phyloP scores from a whole-genome alignment of 1,140 invertebrate species.

The Zaprionus vittiger region DNA sequence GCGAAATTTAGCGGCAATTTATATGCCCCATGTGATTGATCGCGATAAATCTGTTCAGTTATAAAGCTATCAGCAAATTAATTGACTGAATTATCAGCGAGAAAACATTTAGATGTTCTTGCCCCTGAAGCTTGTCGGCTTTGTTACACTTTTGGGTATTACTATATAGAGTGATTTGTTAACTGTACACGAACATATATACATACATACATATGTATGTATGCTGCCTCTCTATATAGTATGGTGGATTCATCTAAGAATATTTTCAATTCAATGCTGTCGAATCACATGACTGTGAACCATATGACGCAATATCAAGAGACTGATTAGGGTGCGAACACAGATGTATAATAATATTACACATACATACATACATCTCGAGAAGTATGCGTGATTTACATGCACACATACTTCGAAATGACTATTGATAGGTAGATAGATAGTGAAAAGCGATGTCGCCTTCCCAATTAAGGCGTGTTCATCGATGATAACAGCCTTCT shows the following conservation, averaged over 20 bases:
- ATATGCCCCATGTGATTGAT: neutral
- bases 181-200: neutral
- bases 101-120: neutral
- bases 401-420: neutral
- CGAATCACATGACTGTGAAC: slow-evolving; percentile 36
- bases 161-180: neutral
- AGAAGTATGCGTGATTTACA: slow-evolving; percentile 5
- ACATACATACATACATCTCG: neutral
- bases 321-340: slow-evolving; percentile 30
- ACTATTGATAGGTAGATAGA: slow-evolving; percentile 23
- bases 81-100: neutral
- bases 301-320: slow-evolving; percentile 34
- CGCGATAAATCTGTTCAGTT: slow-evolving; percentile 1
- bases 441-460: slow-evolving; percentile 32
- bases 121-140: neutral
- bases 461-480: slow-evolving; percentile 13
- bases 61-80: neutral
- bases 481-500: slow-evolving; percentile 21
- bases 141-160: neutral
- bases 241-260: neutral
- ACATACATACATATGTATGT: neutral
- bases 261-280: slow-evolving; percentile 18
- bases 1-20: slow-evolving; percentile 4
- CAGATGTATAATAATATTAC: neutral
- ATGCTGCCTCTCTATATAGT: neutral